Evolutionary conservation across 2,888 invertebrate species (phyloP), one percentile per base, ranked within the genome.

Genomic region (Drosophila koepferae): DNA sequence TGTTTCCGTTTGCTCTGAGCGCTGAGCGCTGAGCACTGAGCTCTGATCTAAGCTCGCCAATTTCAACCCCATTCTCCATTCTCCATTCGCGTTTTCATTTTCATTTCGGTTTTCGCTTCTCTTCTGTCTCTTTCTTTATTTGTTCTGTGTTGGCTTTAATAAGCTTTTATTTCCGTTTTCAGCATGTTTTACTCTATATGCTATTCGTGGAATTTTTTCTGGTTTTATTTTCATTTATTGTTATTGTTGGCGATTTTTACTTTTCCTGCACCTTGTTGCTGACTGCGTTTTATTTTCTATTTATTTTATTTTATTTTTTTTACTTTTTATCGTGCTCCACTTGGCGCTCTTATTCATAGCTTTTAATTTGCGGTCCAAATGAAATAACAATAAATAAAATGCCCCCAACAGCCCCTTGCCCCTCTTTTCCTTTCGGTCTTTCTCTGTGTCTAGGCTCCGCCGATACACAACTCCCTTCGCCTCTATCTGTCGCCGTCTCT

Each of bases 321-420:
- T 58, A 64, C 66, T 61, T 65, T 46, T 75, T 64, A 36, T 51
- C 59, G 59, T 71, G 63, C 75, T 74, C 63, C 82, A 74, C 79
- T 84, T 85, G 85, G 72, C 67, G 73, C 82, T 79, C 81, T 88
- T 86, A 86, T 87, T 86, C 86, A 87, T 87, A 84, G 87, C 86
- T 86, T 87, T 86, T 86, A 86, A 86, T 87, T 86, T 86, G 86
- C 86, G 87, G 86, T 86, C 87, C 77, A 87, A 86, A 87, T 86
- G 87, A 86, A 87, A 86, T 86, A 86, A 86, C 84, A 86, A 86
- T 86, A 85, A 90, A 85, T 85, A 85, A 85, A 90, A 90, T 90
- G 75, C 74, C 80, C 90, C 74, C 72, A 79, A 40, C 49, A 63
- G 73, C 64, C 51, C 63, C 68, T 63, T 20, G 12, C 34, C 20